Evolutionary conservation across 2,888 invertebrate genomes (phyloP).

Genomic region (Odontomyia ornata): DNA sequence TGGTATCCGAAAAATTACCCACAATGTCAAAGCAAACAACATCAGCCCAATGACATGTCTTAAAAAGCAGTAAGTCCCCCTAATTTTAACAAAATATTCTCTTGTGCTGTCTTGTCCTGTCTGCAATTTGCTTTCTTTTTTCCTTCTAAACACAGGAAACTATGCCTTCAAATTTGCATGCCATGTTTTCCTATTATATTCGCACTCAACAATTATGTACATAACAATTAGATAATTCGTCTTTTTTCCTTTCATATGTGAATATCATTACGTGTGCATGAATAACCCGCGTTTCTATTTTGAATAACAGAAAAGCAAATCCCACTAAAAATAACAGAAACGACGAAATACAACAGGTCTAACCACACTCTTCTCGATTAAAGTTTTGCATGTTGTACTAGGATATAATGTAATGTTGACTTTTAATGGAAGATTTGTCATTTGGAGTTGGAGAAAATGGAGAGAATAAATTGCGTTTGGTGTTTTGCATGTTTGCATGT

Average conservation of each 20-base stretch:
- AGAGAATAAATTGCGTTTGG: constrained; percentile 20
- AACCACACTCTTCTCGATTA: background rate
- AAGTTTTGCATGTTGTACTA: background rate
- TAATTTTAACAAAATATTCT: background rate
- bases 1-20: constrained; percentile 92
- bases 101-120: background rate
- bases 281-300: constrained; percentile 43
- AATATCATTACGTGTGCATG: constrained; percentile 51
- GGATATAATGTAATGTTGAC: constrained; percentile 58
- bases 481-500: constrained; percentile 49
- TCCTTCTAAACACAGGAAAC: background rate
- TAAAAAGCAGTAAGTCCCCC: constrained; percentile 95
- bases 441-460: constrained; percentile 46
- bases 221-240: constrained; percentile 22
- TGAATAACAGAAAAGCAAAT: background rate
- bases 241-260: background rate
- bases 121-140: background rate
- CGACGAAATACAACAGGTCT: background rate
- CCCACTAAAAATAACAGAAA: background rate
- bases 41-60: constrained; percentile 98
- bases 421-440: constrained; percentile 55
- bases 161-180: constrained; percentile 17
- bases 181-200: background rate
- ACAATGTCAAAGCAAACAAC: constrained; percentile 99
- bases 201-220: constrained; percentile 12